Conservation (phyloP, 2,888 invertebrate genomes). For the Acanthococcus lagerstroemiae region DNA sequence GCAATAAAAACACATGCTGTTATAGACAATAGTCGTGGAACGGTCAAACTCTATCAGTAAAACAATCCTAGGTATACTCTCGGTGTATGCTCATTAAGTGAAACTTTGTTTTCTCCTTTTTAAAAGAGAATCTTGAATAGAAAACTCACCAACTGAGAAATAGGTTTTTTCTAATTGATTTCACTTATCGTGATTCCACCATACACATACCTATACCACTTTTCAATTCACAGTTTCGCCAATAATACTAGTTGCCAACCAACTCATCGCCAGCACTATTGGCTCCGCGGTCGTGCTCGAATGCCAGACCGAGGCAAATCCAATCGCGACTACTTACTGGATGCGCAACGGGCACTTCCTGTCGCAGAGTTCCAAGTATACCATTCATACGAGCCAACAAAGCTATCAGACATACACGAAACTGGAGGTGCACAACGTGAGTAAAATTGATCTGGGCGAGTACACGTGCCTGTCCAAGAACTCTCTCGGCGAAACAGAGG, state of each 20-base stretch:
- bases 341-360: constrained; percentile 81
- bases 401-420: constrained; percentile 77
- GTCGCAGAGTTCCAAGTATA: constrained; percentile 71
- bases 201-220: too few relatives aligned
- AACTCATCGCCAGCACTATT: constrained; percentile 73
- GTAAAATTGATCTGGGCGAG: constrained; percentile 68
- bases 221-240: constrained; percentile 61
- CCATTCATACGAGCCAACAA: constrained; percentile 40
- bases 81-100: too few relatives aligned
- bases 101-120: too few relatives aligned
- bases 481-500: constrained; percentile 81
- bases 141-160: too few relatives aligned
- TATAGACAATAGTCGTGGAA: too few relatives aligned
- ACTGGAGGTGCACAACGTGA: constrained; percentile 64
- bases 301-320: constrained; percentile 84
- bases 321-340: constrained; percentile 87
- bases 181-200: too few relatives aligned
- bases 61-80: too few relatives aligned
- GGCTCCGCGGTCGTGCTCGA: constrained; percentile 75
- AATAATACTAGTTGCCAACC: constrained; percentile 85
- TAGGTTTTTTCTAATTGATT: too few relatives aligned
- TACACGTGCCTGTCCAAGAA: constrained; percentile 85
- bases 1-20: too few relatives aligned
- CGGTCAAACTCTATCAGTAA: too few relatives aligned
- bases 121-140: too few relatives aligned